These are phyloP conservation scores for Tachina lurida DNA, from an alignment of 2,888 invertebrate genomes.

Conservation along the genomic window DNA sequence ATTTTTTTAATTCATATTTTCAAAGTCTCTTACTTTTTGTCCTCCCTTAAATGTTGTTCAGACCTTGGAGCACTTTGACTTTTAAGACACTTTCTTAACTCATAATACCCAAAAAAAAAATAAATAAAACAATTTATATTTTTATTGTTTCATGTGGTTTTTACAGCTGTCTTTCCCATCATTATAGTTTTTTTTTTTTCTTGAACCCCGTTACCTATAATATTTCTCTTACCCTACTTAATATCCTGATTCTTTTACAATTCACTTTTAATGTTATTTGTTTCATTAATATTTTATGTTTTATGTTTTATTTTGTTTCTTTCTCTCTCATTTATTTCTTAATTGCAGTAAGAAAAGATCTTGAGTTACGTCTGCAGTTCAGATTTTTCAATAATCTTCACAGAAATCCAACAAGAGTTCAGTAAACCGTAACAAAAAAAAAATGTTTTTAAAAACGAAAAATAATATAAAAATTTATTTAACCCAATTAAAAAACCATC, in stretches of 20 bases:
- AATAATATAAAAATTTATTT: slow-evolving; percentile 72
- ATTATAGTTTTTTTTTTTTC: slow-evolving; percentile 47
- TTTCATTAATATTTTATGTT: slow-evolving; percentile 66
- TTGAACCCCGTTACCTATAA: slow-evolving; percentile 29
- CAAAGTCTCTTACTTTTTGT: slow-evolving; percentile 8
- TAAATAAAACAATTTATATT: background rate
- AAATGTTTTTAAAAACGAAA: slow-evolving; percentile 63
- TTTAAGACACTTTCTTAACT: slow-evolving; percentile 49
- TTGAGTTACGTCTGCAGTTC: slow-evolving; percentile 97
- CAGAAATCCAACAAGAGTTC: slow-evolving; percentile 94
- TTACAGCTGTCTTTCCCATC: slow-evolving; percentile 16
- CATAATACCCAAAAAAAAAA: slow-evolving; percentile 3
- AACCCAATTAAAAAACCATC: slow-evolving; percentile 71
- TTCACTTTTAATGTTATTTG: slow-evolving; percentile 44
- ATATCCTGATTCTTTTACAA: slow-evolving; percentile 45
- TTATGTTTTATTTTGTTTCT: slow-evolving; percentile 73
- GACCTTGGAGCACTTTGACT: slow-evolving; percentile 42
- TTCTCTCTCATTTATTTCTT: slow-evolving; percentile 73
- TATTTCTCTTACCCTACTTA: slow-evolving; percentile 45
- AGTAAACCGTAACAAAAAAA: slow-evolving; percentile 84
- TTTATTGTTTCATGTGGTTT: slow-evolving; percentile 37
- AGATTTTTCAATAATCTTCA: slow-evolving; percentile 96
- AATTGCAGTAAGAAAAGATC: slow-evolving; percentile 95
- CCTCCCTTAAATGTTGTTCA: slow-evolving; percentile 8
- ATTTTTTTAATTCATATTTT: slow-evolving; percentile 15